Evolutionary conservation across 2,113 vertebrate species (phyloP).

Genomic region (Nansenia antarctica): DNA sequence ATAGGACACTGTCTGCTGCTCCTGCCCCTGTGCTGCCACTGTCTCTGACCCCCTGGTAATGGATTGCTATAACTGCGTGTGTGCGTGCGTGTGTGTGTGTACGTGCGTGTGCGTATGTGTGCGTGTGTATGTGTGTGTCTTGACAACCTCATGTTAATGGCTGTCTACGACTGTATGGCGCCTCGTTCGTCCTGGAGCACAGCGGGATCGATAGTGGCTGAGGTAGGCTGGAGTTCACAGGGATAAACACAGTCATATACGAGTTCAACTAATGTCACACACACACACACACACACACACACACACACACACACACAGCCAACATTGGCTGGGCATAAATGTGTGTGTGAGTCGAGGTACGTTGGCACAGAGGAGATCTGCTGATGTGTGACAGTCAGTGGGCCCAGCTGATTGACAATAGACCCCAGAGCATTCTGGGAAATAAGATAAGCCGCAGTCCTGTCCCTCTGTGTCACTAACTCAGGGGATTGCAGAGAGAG

Average conservation of each 20-base stretch:
- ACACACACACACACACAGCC: constrained; percentile 5
- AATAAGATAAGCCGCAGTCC: constrained; percentile 50
- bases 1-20: background rate
- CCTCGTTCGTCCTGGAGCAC: background rate
- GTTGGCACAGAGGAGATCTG: constrained; percentile 19
- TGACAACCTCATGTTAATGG: too few relatives aligned
- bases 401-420: constrained; percentile 57
- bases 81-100: background rate
- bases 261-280: background rate
- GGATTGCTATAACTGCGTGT: background rate
- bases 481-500: constrained; percentile 4
- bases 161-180: too few relatives aligned
- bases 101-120: background rate
- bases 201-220: background rate
- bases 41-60: background rate
- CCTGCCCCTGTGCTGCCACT: background rate
- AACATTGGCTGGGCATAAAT: background rate
- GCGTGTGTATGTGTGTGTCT: background rate
- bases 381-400: constrained; percentile 25
- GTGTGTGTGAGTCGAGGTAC: background rate
- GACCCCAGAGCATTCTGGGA: constrained; percentile 54
- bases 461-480: constrained; percentile 33
- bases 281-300: background rate
- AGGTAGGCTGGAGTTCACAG: background rate
- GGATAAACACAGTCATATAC: background rate